A percentile compares a stretch with the other conserved stretches of the same genome.
phyloP scores from a whole-genome alignment of 2,888 invertebrate genomes.

The Phrixothrix hirtus region DNA sequence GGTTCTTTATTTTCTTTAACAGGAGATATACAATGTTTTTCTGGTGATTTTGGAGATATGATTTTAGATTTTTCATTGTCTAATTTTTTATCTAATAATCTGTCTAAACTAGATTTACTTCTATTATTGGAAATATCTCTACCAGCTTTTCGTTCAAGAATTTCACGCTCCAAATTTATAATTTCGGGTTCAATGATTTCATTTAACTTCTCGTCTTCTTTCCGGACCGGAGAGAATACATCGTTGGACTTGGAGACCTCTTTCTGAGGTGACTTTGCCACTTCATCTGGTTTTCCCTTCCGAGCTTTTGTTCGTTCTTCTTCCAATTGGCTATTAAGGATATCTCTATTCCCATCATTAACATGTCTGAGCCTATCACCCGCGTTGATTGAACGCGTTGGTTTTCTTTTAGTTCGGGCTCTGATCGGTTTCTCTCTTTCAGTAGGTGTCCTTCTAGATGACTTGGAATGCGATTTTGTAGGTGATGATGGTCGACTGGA shows the following conservation, averaged over 20 bases:
- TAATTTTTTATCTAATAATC: constrained; percentile 56
- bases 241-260: constrained; percentile 59
- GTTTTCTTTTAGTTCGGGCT: constrained; percentile 51
- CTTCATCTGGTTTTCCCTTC: constrained; percentile 56
- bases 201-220: constrained; percentile 65
- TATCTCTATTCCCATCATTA: constrained; percentile 68
- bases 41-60: constrained; percentile 16
- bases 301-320: constrained; percentile 49
- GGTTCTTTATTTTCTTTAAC: constrained; percentile 32
- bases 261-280: constrained; percentile 40
- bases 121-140: constrained; percentile 48
- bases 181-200: constrained; percentile 37
- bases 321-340: constrained; percentile 63
- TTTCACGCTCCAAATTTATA: constrained; percentile 54
- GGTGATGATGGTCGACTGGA: constrained; percentile 49
- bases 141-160: constrained; percentile 51
- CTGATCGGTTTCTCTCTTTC: constrained; percentile 74
- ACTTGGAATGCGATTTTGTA: constrained; percentile 36
- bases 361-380: constrained; percentile 71
- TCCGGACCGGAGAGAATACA: constrained; percentile 65
- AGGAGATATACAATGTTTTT: constrained; percentile 20
- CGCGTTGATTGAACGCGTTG: constrained; percentile 49
- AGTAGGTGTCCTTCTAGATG: constrained; percentile 61
- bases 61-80: constrained; percentile 29
- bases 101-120: constrained; percentile 60